phyloP scores from a whole-genome alignment of 2,797 vertebrate genomes.

The Pygocentrus nattereri region DNA sequence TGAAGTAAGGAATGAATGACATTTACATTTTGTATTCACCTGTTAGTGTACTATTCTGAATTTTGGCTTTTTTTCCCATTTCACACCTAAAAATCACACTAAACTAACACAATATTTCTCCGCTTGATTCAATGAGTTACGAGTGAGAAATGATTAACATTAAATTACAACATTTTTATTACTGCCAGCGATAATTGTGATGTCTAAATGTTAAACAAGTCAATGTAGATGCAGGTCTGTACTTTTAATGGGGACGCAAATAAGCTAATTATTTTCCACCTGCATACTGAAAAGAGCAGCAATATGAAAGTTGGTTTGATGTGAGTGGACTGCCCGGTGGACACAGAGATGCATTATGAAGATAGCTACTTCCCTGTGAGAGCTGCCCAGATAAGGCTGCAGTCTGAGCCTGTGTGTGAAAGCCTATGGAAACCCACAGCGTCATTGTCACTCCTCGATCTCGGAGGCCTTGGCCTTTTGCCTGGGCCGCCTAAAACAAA shows the following conservation, averaged over 20 bases:
- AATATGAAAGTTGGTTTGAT: slow-evolving; percentile 3
- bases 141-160: background rate
- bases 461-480: slow-evolving; percentile 29
- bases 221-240: background rate
- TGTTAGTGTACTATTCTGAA: too few relatives aligned
- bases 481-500: slow-evolving; percentile 58
- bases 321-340: slow-evolving; percentile 6
- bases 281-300: slow-evolving; percentile 8
- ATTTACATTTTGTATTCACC: too few relatives aligned
- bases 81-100: too few relatives aligned
- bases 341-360: background rate
- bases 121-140: background rate
- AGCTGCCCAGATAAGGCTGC: background rate
- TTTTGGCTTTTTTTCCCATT: too few relatives aligned
- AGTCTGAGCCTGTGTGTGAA: background rate
- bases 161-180: background rate
- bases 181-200: background rate
- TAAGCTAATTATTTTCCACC: background rate
- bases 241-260: background rate
- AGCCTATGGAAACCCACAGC: slow-evolving; percentile 2
- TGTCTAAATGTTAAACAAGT: background rate
- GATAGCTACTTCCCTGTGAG: background rate
- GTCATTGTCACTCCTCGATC: slow-evolving; percentile 21
- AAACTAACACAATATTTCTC: background rate
- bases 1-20: background rate